Percentiles rank a stretch among this genome's conserved stretches.
These are phyloP conservation scores for Timema cristinae DNA, from an alignment of 2,888 invertebrate species.

Conservation along the genomic window DNA sequence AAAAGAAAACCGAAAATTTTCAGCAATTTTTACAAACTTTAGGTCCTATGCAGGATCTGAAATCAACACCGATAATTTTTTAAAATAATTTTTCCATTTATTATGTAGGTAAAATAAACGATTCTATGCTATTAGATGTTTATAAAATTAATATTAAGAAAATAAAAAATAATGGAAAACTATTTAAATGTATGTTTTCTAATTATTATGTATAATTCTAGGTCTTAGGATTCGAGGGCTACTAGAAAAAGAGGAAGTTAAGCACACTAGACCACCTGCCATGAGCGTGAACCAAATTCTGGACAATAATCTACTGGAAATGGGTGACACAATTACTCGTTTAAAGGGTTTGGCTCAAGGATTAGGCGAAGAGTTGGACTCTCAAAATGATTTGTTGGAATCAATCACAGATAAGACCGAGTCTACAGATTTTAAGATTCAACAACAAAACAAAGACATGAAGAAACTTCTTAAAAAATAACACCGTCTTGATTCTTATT, in stretches of 20 bases:
- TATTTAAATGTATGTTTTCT: too few relatives aligned
- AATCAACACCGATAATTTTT: not conserved
- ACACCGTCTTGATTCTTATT: too few relatives aligned
- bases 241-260: too few relatives aligned
- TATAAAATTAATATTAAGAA: not conserved
- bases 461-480: constrained; percentile 10
- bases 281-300: not conserved
- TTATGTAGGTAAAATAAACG: not conserved
- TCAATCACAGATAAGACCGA: constrained; percentile 5
- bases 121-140: not conserved
- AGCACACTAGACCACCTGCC: too few relatives aligned
- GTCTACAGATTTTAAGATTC: constrained; percentile 5
- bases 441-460: constrained; percentile 12
- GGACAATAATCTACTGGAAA: constrained; percentile 4
- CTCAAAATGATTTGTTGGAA: not conserved
- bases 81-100: not conserved
- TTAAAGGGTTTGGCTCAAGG: constrained; percentile 10
- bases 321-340: not conserved
- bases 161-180: too few relatives aligned
- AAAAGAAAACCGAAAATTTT: not conserved
- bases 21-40: not conserved
- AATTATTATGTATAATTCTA: too few relatives aligned
- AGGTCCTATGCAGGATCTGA: not conserved
- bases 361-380: not conserved
- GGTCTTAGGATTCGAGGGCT: too few relatives aligned